These are phyloP conservation scores for Lasiommata megera DNA, from an alignment of 2,888 invertebrate genomes.

Conservation along the genomic window DNA sequence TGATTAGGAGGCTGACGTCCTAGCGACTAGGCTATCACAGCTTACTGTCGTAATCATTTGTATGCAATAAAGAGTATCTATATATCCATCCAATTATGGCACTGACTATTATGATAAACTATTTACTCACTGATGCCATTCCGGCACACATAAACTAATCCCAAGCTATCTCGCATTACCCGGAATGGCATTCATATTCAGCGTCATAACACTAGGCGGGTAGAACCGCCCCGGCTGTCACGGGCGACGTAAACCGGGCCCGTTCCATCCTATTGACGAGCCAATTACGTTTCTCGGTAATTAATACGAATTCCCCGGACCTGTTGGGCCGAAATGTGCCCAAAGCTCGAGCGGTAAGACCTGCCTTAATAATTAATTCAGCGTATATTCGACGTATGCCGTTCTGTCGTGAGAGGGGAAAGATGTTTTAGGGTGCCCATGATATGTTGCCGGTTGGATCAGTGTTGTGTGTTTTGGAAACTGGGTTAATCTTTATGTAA, in stretches of 20 bases:
- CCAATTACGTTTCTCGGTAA: slow-evolving; percentile 29
- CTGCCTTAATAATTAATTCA: slow-evolving; percentile 17
- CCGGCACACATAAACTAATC: neutral
- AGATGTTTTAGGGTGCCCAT: neutral
- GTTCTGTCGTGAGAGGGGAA: slow-evolving; percentile 4
- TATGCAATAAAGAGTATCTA: too few relatives aligned
- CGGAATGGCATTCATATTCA: slow-evolving; percentile 6
- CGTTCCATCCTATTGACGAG: slow-evolving; percentile 25
- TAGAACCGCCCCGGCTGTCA: slow-evolving; percentile 6
- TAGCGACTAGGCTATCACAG: too few relatives aligned
- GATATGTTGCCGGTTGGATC: neutral
- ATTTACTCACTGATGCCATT: too few relatives aligned
- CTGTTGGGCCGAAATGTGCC: slow-evolving; percentile 13
- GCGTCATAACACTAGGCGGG: neutral
- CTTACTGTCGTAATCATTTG: too few relatives aligned
- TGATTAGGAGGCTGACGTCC: too few relatives aligned
- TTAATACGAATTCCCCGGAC: slow-evolving; percentile 30
- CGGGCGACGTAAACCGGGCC: slow-evolving; percentile 12
- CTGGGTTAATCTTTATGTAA: slow-evolving; percentile 1
- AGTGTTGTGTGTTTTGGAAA: slow-evolving; percentile 5
- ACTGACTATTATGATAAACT: too few relatives aligned
- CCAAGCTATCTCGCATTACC: neutral
- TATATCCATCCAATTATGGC: too few relatives aligned
- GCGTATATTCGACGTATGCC: slow-evolving; percentile 9
- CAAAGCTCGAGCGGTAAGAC: slow-evolving; percentile 8